Evolutionary conservation across 2,113 vertebrate genomes (phyloP), one percentile per base, ranked within the genome.

Genomic region (Otus sunia): DNA sequence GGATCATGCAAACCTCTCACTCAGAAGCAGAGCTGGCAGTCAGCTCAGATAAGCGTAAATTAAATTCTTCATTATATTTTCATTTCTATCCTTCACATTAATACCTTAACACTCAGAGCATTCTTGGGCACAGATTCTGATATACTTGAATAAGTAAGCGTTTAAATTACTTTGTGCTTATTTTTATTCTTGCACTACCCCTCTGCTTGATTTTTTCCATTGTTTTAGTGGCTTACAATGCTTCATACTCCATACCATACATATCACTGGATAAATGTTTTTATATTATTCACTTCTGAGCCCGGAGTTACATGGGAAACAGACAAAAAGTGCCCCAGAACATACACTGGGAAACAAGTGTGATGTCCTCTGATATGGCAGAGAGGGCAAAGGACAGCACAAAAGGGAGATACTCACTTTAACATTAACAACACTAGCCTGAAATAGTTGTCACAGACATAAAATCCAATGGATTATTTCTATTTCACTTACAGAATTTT

Each of bases 291-390:
- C 11, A 17, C 15, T 77, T 84, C 37, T 87, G 27, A 86, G 19
- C 11, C 6, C 0, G 0, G 2, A 30, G 9, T 77, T 77, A 67
- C 34, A 55, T 0, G 5, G 4, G 8, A 76, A 64, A 39, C 2
- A 16, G 69, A 80, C 15, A n/a, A 2, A 62, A 79, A 69, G 15
- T 30, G 7, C 15, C 27, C 12, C 37, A 92, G 32, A 5, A n/a
- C 3, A 30, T 17, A 21, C 0, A 0, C 7, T 83, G 25, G 17
- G 58, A 43, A 90, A 29, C 5, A 39, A 21, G 13, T 55, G 25
- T 7, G 2, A 14, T 2, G 0, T 66, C 23, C 23, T 71, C 19
- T 49, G 22, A 8, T 53, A 32, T 3, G 25, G 5, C 37, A 83
- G 17, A 23, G 29, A 59, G 23, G 55, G 55, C 21, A 63, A 94